A percentile compares a stretch with the other conserved stretches of the same genome.
Conservation (phyloP, 1,140 invertebrate species). For the Grapholita molesta region DNA sequence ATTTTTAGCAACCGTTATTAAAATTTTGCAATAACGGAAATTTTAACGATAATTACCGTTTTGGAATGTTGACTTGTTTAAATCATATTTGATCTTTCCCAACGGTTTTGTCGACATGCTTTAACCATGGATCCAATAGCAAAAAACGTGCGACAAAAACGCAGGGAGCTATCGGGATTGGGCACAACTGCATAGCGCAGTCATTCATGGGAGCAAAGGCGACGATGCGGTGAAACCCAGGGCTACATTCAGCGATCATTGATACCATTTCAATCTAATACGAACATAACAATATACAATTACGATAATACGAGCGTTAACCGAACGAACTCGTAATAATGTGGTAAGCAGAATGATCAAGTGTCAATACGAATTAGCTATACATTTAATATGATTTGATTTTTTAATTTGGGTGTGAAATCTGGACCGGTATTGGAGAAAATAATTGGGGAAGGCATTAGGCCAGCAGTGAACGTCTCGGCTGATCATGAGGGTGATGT, state of each 20-base stretch:
- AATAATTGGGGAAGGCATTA: too few species aligned
- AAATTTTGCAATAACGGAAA: not conserved
- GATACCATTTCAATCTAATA: not conserved
- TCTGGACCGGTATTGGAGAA: too few species aligned
- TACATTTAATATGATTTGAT: too few species aligned
- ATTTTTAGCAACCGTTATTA: not conserved
- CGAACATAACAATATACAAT: too few species aligned
- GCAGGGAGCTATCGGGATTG: conserved; percentile 35
- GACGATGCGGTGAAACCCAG: conserved; percentile 30
- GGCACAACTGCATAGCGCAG: conserved; percentile 49
- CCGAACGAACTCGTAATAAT: too few species aligned
- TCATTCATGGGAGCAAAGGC: conserved; percentile 67
- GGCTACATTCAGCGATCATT: not conserved
- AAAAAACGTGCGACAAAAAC: conserved; percentile 43
- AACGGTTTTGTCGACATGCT: not conserved
- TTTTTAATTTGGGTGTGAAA: too few species aligned
- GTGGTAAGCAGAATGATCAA: too few species aligned
- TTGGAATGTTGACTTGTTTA: not conserved
- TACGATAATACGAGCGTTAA: too few species aligned
- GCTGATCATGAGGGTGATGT: too few species aligned
- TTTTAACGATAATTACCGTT: not conserved
- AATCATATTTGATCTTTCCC: not conserved
- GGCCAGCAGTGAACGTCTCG: too few species aligned
- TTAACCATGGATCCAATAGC: conserved; percentile 20
- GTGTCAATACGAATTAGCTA: too few species aligned